phyloP scores from a whole-genome alignment of 2,113 vertebrate genomes.

The Pygoscelis antarcticus region DNA sequence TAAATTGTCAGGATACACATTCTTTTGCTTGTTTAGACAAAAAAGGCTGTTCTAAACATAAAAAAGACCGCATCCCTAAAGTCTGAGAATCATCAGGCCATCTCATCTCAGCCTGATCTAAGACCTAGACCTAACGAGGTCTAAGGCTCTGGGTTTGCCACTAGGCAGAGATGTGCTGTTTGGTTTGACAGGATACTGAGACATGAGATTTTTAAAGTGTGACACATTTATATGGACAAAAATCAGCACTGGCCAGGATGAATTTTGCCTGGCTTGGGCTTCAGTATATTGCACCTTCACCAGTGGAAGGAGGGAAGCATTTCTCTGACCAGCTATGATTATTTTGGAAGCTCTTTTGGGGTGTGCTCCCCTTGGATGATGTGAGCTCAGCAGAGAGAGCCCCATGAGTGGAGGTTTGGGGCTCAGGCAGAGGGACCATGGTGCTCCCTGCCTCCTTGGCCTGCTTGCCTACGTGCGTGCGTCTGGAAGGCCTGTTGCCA shows the following conservation, averaged over 20 bases:
- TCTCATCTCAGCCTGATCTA: neutral
- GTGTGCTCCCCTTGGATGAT: neutral
- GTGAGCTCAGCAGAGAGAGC: neutral
- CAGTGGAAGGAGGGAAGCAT: rapidly evolving
- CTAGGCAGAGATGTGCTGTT: neutral
- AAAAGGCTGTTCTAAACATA: neutral
- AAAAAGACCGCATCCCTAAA: neutral
- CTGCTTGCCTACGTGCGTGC: neutral
- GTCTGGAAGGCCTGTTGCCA: constrained; percentile 64
- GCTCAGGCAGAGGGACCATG: rapidly evolving
- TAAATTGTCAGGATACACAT: neutral
- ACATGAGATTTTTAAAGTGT: neutral
- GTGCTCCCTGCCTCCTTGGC: neutral
- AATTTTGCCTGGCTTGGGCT: neutral
- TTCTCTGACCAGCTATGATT: neutral
- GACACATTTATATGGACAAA: neutral
- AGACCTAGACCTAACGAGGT: neutral
- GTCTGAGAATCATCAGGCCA: neutral
- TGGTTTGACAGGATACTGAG: neutral
- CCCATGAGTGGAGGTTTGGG: neutral
- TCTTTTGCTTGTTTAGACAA: neutral
- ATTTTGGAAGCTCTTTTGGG: neutral
- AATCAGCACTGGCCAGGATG: neutral
- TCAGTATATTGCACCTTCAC: neutral
- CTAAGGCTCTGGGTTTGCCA: neutral